Base-by-base conservation (phyloP, 2,113 vertebrate genomes). In the Cottus gobio region DNA sequence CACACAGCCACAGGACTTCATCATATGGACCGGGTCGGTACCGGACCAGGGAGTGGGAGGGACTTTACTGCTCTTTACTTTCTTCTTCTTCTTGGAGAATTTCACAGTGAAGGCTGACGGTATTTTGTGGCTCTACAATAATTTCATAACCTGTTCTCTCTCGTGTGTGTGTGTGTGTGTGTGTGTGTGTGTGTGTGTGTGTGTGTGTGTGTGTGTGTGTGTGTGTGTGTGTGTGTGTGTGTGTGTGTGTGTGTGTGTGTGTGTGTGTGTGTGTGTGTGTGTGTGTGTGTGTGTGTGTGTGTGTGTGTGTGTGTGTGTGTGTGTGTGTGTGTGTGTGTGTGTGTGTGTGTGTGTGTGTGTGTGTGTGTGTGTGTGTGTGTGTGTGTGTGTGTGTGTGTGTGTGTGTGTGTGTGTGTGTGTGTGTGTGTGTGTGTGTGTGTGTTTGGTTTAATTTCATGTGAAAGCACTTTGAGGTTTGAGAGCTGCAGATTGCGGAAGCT, bases 21-120 rank as follows among this genome's bases (percentile, higher is more conserved):
- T 99, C 91, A 96, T 99, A 91, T 99, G 98, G 98, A 99, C 98
- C 2, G 97, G 98, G 98, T 99, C 95, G 83, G 96, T 95, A 56
- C 44, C 9, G n/a, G 11, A n/a, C n/a, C n/a, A n/a, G n/a, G n/a
- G 15, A 10, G 24, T 0, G 5, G 26, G 22, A n/a, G 2, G 9
- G n/a, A 2, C 50, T 11, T 34, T 12, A 2, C 11, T 20, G 8
- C 9, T n/a, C 4, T 18, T 2, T 4, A 48, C 10, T 48, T 39
- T 39, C 37, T 39, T 39, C 37, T 39, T 39, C 37, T 39, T 39
- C 9, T 39, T 10, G 9, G 52, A 24, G 30, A 3, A 31, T 31
- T 31, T n/a, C n/a, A n/a, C n/a, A n/a, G n/a, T n/a, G n/a, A n/a
- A n/a, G n/a, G n/a, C n/a, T n/a, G n/a, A n/a, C n/a, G n/a, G n/a